Evolutionary conservation across 2,113 vertebrate species (phyloP).

Genomic region (Notothenia coriiceps): DNA sequence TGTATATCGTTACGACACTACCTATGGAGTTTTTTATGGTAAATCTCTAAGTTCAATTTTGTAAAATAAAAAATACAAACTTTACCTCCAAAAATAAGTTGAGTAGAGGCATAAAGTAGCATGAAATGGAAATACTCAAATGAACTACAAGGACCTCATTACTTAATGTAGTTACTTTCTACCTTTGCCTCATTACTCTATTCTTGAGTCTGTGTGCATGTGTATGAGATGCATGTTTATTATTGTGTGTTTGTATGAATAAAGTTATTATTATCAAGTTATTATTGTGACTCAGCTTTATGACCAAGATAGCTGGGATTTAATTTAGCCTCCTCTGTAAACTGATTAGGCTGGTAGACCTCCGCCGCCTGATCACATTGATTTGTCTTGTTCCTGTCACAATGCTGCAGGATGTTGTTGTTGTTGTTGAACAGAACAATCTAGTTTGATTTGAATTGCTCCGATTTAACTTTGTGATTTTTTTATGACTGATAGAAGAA

Average conservation of each 20-base stretch:
- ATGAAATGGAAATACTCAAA: too few relatives aligned
- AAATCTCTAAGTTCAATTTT: too few relatives aligned
- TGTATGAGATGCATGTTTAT: slow-evolving; percentile 1
- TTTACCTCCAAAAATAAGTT: too few relatives aligned
- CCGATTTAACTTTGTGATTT: slow-evolving; percentile 40
- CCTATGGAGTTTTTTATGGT: too few relatives aligned
- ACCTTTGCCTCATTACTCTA: too few relatives aligned
- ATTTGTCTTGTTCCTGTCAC: slow-evolving; percentile 65
- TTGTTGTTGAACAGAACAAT: slow-evolving; percentile 38
- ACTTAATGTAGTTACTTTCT: too few relatives aligned
- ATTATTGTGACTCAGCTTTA: slow-evolving; percentile 66
- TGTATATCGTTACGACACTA: too few relatives aligned
- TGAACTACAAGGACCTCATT: too few relatives aligned
- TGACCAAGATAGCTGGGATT: slow-evolving; percentile 55
- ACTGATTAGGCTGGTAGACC: slow-evolving; percentile 64
- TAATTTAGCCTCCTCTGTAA: slow-evolving; percentile 71
- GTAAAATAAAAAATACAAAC: too few relatives aligned
- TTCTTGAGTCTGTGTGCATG: too few relatives aligned
- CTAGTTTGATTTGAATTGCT: slow-evolving; percentile 35
- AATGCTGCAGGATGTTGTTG: slow-evolving; percentile 56
- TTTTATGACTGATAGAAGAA: slow-evolving; percentile 11
- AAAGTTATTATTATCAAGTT: too few relatives aligned
- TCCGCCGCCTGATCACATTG: slow-evolving; percentile 62
- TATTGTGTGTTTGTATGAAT: slow-evolving; percentile 27
- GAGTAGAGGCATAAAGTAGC: too few relatives aligned